Conservation (phyloP, 2,888 invertebrate genomes). For the Geophilus truncorum region DNA sequence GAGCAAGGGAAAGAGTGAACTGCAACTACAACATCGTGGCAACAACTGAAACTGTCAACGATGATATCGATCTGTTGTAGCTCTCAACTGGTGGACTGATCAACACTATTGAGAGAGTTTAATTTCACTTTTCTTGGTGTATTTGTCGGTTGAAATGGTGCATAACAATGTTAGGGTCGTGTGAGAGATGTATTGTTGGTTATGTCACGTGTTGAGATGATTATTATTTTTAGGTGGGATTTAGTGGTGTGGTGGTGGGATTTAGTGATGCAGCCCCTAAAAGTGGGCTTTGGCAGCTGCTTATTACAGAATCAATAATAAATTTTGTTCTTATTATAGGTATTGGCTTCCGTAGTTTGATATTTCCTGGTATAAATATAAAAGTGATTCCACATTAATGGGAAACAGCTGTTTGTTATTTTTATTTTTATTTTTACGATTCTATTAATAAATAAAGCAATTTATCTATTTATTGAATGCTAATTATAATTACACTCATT, state of each 20-base stretch:
- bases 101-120: no score
- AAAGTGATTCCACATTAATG: not conserved
- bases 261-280: not conserved
- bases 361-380: not conserved
- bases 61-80: not conserved
- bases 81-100: not conserved
- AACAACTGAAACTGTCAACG: not conserved
- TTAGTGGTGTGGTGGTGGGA: not conserved
- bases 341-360: not conserved
- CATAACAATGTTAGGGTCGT: no score
- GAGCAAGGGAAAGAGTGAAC: not conserved
- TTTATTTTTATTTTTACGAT: not conserved
- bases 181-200: no score
- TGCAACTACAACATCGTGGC: not conserved
- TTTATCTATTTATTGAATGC: no score
- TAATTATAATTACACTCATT: no score
- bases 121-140: not conserved
- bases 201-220: no score
- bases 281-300: not conserved
- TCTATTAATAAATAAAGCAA: no score
- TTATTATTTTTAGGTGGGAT: no score
- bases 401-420: not conserved
- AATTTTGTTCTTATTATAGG: not conserved
- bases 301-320: not conserved
- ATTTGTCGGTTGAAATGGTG: not conserved